Percentiles rank a stretch among this genome's conserved stretches.
phyloP scores from a whole-genome alignment of 2,888 invertebrate genomes.

The Thereva unica region DNA sequence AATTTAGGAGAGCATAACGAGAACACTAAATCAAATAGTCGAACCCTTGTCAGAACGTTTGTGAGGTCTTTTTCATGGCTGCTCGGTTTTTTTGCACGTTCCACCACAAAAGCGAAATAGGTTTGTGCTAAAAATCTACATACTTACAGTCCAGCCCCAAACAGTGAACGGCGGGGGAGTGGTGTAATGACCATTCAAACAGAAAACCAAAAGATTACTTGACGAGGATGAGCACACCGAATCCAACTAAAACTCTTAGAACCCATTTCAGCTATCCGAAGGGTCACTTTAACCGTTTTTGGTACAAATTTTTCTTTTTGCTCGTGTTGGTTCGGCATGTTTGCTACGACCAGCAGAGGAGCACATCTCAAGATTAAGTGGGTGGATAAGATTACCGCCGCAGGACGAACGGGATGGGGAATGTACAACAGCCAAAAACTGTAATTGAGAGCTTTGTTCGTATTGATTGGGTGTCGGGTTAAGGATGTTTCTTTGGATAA shows the following conservation, averaged over 20 bases:
- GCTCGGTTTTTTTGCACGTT: constrained; percentile 1
- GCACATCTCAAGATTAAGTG: constrained; percentile 29
- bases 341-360: no score
- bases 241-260: constrained; percentile 10
- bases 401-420: not conserved
- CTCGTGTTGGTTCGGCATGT: not conserved
- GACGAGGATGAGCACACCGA: constrained; percentile 23
- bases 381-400: constrained; percentile 26
- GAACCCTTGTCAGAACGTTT: constrained; percentile 29
- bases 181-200: constrained; percentile 25
- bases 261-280: constrained; percentile 26
- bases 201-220: constrained; percentile 26
- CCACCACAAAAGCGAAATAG: not conserved
- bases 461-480: constrained; percentile 32
- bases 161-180: not conserved
- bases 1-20: constrained; percentile 6
- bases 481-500: not conserved
- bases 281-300: constrained; percentile 18
- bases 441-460: constrained; percentile 26
- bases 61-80: constrained; percentile 12
- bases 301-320: constrained; percentile 5
- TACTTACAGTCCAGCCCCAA: not conserved
- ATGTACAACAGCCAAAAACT: constrained; percentile 9
- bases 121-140: constrained; percentile 15
- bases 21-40: constrained; percentile 22